These are phyloP conservation scores for Forbesichthys agassizii DNA, from an alignment of 2,113 vertebrate genomes.

Conservation along the genomic window DNA sequence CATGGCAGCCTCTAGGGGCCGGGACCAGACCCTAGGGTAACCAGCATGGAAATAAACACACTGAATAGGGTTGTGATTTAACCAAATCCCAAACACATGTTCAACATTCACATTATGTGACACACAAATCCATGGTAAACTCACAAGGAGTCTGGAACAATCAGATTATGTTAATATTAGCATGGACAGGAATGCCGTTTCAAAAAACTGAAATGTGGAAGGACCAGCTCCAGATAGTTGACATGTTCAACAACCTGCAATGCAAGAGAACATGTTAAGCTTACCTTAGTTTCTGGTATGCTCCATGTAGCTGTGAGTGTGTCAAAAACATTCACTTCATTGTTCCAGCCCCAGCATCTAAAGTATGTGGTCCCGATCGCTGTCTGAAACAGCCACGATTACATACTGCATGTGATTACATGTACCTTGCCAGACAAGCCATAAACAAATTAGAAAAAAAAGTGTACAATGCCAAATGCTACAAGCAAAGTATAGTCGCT, in stretches of 20 bases:
- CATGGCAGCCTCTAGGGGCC: slow-evolving; percentile 65
- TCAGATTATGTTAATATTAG: background rate
- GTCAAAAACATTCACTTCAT: slow-evolving; percentile 70
- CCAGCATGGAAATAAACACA: background rate
- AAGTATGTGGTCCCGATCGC: slow-evolving; percentile 58
- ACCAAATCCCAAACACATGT: background rate
- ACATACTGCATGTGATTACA: background rate
- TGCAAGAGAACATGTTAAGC: background rate
- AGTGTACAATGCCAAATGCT: no score
- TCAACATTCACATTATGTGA: background rate
- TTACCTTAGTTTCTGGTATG: slow-evolving; percentile 61
- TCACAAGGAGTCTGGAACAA: background rate
- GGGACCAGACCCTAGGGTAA: slow-evolving; percentile 60
- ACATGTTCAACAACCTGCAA: no score
- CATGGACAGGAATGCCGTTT: background rate
- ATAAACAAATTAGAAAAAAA: background rate
- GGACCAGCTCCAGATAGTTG: background rate
- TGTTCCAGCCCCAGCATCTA: slow-evolving; percentile 77
- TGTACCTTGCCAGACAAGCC: background rate
- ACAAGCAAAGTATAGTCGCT: no score
- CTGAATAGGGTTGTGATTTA: no score
- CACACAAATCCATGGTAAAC: background rate
- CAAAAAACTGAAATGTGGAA: background rate
- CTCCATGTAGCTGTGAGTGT: slow-evolving; percentile 60
- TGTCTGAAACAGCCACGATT: slow-evolving; percentile 35